Evolutionary conservation across 1,140 invertebrate genomes (phyloP).

Genomic region (Sinella curviseta): DNA sequence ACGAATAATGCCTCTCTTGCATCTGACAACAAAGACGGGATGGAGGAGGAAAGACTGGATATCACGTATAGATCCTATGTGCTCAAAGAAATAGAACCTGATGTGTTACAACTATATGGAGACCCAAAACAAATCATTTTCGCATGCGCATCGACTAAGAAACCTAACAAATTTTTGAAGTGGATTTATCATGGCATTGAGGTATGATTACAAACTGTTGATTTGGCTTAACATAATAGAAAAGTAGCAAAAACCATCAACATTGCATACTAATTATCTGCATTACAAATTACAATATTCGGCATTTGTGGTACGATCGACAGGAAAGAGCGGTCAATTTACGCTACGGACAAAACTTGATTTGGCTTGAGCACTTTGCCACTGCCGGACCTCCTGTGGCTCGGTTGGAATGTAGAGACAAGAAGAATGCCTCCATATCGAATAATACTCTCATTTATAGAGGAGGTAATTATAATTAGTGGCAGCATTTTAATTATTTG

Average conservation of each 20-base stretch:
- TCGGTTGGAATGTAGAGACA: background rate
- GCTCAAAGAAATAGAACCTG: background rate
- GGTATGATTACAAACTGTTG: too few relatives aligned
- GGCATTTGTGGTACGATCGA: background rate
- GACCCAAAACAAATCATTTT: background rate
- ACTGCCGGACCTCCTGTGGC: background rate
- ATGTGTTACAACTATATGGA: background rate
- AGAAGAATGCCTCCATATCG: background rate
- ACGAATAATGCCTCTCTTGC: too few relatives aligned
- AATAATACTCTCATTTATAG: background rate
- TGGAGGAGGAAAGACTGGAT: too few relatives aligned
- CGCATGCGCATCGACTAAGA: background rate
- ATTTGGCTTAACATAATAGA: too few relatives aligned
- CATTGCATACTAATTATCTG: background rate
- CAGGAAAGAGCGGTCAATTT: background rate
- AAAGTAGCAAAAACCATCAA: too few relatives aligned
- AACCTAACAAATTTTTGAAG: background rate
- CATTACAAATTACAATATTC: background rate
- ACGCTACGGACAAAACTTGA: background rate
- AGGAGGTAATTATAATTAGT: slow-evolving; percentile 1
- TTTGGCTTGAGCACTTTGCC: background rate
- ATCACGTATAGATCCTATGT: too few relatives aligned
- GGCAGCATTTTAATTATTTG: too few relatives aligned
- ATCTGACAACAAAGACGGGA: too few relatives aligned
- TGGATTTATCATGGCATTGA: slow-evolving; percentile 18